These are phyloP conservation scores for Deroplatys truncata DNA, from an alignment of 2,888 invertebrate genomes.

Conservation along the genomic window DNA sequence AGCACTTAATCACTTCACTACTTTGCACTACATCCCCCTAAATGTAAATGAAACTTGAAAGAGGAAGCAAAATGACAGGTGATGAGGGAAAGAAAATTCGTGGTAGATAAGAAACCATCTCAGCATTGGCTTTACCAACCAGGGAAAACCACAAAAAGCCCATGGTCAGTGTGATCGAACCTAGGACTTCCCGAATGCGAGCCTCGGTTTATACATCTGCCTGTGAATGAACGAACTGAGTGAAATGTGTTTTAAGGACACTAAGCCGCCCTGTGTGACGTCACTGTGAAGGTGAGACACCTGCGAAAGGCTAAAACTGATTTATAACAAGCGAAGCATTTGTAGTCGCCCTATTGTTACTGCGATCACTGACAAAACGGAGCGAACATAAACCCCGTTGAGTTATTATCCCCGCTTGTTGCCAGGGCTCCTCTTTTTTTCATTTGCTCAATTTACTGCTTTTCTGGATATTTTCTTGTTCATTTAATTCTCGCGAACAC, in stretches of 20 bases:
- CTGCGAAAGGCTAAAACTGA: not conserved
- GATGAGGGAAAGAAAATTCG: no score
- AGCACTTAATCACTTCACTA: no score
- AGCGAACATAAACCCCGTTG: not conserved
- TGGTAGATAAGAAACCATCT: no score
- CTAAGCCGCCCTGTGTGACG: not conserved
- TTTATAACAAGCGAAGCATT: not conserved
- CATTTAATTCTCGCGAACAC: not conserved
- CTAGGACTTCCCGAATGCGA: no score
- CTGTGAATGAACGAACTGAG: not conserved
- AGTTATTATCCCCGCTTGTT: not conserved
- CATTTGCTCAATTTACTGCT: not conserved
- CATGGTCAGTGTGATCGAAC: no score
- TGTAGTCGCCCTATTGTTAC: not conserved
- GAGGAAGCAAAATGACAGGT: no score
- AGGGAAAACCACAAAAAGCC: no score
- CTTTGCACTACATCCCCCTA: no score
- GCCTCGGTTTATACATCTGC: no score
- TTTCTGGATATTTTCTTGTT: not conserved
- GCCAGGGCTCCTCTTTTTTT: not conserved
- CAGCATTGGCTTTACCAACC: no score
- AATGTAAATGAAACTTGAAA: no score
- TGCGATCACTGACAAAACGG: not conserved
- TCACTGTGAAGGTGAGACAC: not conserved
- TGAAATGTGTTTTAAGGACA: no score